phyloP scores from a whole-genome alignment of 1,140 invertebrate genomes.

The Papilio helenus region DNA sequence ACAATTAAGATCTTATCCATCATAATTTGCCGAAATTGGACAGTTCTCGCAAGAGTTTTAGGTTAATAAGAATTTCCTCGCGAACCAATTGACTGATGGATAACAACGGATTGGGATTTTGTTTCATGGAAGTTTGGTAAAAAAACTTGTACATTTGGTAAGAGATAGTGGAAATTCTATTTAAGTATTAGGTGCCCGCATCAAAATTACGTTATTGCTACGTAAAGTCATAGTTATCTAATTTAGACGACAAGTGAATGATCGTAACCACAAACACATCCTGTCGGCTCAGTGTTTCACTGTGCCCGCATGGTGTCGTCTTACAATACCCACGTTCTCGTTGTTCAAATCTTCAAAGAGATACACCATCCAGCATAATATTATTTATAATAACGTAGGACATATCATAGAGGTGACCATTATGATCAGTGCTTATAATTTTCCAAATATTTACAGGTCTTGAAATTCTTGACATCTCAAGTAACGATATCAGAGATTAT shows the following conservation, averaged over 20 bases:
- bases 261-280: constrained; percentile 18
- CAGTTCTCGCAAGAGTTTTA: background rate
- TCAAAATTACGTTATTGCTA: background rate
- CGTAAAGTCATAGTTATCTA: constrained; percentile 11
- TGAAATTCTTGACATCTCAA: no score
- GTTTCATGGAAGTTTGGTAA: background rate
- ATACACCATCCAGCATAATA: background rate
- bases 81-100: background rate
- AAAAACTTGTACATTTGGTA: background rate
- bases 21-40: background rate
- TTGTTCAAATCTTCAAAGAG: background rate
- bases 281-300: background rate
- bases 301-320: constrained; percentile 20
- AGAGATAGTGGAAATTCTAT: background rate
- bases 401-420: background rate
- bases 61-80: background rate
- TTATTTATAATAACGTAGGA: no score
- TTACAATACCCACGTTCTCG: background rate
- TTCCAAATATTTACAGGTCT: no score
- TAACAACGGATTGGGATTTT: no score
- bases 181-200: constrained; percentile 6
- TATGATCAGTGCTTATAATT: background rate
- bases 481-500: no score
- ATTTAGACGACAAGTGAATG: constrained; percentile 3
- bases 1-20: constrained; percentile 33